Base-by-base conservation (phyloP, 2,888 invertebrate genomes). In the Aproaerema taeniolella region DNA sequence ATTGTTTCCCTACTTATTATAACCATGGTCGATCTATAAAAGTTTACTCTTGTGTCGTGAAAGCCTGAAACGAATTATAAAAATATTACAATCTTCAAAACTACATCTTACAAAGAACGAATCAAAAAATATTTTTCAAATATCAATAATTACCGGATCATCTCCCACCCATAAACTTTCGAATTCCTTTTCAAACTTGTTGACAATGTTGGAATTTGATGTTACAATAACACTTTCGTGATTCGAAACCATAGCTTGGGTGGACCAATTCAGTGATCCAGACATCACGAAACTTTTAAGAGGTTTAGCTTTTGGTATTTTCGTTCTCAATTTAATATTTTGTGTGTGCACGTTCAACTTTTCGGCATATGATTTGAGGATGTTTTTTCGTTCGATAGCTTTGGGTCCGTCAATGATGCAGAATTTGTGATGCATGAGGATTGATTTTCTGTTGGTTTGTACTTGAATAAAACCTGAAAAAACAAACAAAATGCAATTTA, bases 361-460 rank as follows among this genome's bases (percentile, higher is more conserved):
- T 55, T 86, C 86, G 17, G 83, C 85, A 28, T 82, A 61, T 26
- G 67, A 50, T 61, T 74, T 83, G 35, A 86, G 49, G 38, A 67
- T 50, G 43, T 57, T 68, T 55, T 83, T 86, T 35, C 85, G 58
- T 53, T 65, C 78, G 44, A 82, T 64, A 36, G 86, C 83, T 58
- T 69, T 76, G 30, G 83, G 80, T 43, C 85, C 83, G 63, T 94
- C 94, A 46, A 93, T 75, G 31, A 94, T 70, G 43, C 89, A 90
- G 78, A 93, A 94, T 67, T 95, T 95, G 67, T 95, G 94, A 63
- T 95, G 95, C 93, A 95, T 93, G 48, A 92, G 72, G 56, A 83
- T 89, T 0, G 88, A 73, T 39, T 80, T 80, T 38, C 77, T 81
- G 45, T 77, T 85, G 12, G 76, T 81, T 53, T 86, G 86, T 40